phyloP scores from a whole-genome alignment of 1,140 invertebrate species.

The Rhyzopertha dominica region DNA sequence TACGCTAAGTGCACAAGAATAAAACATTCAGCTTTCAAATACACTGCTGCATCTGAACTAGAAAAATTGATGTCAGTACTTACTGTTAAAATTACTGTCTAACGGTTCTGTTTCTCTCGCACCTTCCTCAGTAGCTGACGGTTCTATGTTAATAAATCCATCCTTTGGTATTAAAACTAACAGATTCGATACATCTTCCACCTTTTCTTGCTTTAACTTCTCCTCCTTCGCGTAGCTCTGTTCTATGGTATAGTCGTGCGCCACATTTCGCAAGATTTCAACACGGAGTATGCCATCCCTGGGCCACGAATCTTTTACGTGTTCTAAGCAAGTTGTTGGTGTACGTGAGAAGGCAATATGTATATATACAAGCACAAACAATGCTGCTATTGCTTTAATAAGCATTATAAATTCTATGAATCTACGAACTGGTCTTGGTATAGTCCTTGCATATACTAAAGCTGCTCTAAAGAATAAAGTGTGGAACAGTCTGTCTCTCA shows the following conservation, averaged over 20 bases:
- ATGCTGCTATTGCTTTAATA: constrained; percentile 81
- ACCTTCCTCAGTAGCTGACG: constrained; percentile 54
- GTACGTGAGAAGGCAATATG: constrained; percentile 89
- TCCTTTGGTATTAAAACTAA: constrained; percentile 63
- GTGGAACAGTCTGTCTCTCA: constrained; percentile 91
- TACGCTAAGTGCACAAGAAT: too few relatives aligned
- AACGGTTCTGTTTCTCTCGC: constrained; percentile 41
- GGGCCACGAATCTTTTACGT: constrained; percentile 88
- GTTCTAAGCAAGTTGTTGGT: constrained; percentile 89
- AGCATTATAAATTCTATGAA: constrained; percentile 89
- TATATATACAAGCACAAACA: constrained; percentile 91
- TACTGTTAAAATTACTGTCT: constrained; percentile 20
- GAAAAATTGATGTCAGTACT: background rate
- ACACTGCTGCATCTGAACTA: background rate
- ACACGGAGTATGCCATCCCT: constrained; percentile 91
- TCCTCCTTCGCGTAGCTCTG: constrained; percentile 78
- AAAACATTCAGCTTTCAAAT: background rate
- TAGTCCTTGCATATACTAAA: constrained; percentile 81
- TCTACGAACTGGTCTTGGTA: constrained; percentile 79
- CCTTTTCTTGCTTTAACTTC: constrained; percentile 62
- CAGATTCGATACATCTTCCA: constrained; percentile 59
- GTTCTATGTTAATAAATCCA: constrained; percentile 69
- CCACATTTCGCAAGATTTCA: constrained; percentile 83
- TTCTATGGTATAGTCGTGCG: constrained; percentile 67
- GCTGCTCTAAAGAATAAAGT: constrained; percentile 90